Evolutionary conservation across 2,888 invertebrate genomes (phyloP).

Genomic region (Leucophora obtusa): DNA sequence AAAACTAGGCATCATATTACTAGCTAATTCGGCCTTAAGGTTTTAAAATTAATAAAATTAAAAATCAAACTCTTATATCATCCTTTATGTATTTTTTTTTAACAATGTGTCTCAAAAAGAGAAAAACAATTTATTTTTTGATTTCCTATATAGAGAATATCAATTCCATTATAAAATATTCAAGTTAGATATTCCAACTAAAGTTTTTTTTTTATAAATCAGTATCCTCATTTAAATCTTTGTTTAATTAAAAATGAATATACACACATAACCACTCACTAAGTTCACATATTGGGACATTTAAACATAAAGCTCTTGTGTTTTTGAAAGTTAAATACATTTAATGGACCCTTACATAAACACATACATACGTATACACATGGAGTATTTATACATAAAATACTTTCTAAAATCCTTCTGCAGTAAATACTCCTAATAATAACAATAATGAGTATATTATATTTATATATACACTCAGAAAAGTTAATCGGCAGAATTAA

Average conservation of each 20-base stretch:
- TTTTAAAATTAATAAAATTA: too few species aligned
- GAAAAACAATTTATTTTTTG: too few species aligned
- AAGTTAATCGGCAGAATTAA: too few species aligned
- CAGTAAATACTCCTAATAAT: neutral
- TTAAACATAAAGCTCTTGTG: neutral
- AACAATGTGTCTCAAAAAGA: too few species aligned
- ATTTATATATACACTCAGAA: too few species aligned
- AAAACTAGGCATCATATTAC: too few species aligned
- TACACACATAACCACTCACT: neutral
- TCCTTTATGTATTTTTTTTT: too few species aligned
- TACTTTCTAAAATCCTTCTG: conserved; percentile 28
- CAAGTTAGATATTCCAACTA: neutral
- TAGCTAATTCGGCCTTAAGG: too few species aligned
- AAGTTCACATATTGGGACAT: conserved; percentile 1
- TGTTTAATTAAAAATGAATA: conserved; percentile 21
- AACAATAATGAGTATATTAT: neutral
- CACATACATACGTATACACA: neutral
- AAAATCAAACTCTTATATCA: too few species aligned
- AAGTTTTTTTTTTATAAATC: neutral
- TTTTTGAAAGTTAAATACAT: conserved; percentile 6
- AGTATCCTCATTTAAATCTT: conserved; percentile 20
- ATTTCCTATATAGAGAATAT: too few species aligned
- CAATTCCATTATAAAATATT: too few species aligned
- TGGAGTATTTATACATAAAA: too few species aligned
- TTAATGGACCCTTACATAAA: conserved; percentile 1